Evolutionary conservation across 2,113 vertebrate genomes (phyloP).

Genomic region (Acanthochromis polyacanthus): DNA sequence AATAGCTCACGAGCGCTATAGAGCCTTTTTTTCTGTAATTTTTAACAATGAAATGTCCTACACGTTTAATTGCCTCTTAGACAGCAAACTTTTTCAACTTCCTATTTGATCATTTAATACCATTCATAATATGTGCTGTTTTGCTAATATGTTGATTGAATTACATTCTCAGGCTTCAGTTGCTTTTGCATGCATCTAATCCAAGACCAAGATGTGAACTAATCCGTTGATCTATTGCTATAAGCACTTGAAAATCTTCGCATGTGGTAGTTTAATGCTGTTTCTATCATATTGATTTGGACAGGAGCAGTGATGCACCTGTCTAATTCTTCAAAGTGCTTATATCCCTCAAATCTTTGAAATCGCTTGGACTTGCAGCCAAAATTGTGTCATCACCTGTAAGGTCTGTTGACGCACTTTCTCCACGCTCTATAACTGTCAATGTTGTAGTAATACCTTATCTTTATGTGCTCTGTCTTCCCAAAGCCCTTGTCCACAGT

Average conservation of each 20-base stretch:
- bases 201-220: constrained; percentile 13
- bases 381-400: constrained; percentile 53
- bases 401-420: constrained; percentile 34
- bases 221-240: too few species aligned
- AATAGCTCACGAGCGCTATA: background rate
- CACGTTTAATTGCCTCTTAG: background rate
- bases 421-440: constrained; percentile 45
- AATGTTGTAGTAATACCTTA: constrained; percentile 20
- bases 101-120: background rate
- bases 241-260: background rate
- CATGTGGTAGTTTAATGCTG: background rate
- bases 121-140: background rate
- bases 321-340: constrained; percentile 24
- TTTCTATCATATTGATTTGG: background rate
- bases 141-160: constrained; percentile 19
- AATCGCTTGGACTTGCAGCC: constrained; percentile 44
- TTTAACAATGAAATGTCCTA: background rate
- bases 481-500: constrained; percentile 40
- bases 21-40: background rate
- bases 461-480: constrained; percentile 24
- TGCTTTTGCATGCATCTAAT: background rate
- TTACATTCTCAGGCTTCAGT: background rate
- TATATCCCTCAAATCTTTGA: constrained; percentile 4
- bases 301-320: background rate
- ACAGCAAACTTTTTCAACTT: background rate